Evolutionary conservation across 2,797 vertebrate genomes (phyloP), one percentile per base, ranked within the genome.

Genomic region (Stomatorhinus walkeri): DNA sequence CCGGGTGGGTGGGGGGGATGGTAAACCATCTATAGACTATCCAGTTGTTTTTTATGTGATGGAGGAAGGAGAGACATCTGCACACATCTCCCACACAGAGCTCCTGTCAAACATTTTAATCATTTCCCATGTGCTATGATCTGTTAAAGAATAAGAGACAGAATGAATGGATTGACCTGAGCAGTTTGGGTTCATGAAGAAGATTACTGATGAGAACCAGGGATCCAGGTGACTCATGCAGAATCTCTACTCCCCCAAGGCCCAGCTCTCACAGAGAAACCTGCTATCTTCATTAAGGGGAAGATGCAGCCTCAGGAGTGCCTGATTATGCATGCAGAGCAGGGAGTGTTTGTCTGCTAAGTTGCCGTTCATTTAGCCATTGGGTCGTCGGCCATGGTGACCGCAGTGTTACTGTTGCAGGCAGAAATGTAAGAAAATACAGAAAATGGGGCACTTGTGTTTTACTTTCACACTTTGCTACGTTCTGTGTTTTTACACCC

Each of bases 281-380:
- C 93, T 96, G 94, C 95, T 96, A 95, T 97, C 96, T 95, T 95
- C 96, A 96, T 98, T 97, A 97, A 94, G 95, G 95, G 94, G 93
- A 48, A 51, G 46, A 48, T 48, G 81, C 28, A 85, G 46, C 22
- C 1, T 14, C 43, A 22, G 12, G 19, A 40, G 36, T 5, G 19
- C n/a, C n/a, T 51, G 6, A 48, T 28, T 51, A 51, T 12, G 46
- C n/a, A 10, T 22, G n/a, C 22, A 7, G 19, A 83, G 12, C 36
- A 43, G 16, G 36, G 79, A n/a, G 1, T n/a, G 22, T 49, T 48
- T 1, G 81, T 84, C 81, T 84, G 76, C 12, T n/a, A 48, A 19
- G 3, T 2, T 12, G 40, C 48, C 2, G 5, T 24, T 24, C 16
- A 0, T 6, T 83, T 43, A 22, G 46, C n/a, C 19, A 2, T 1